Conservation (phyloP, 2,113 vertebrate genomes). For the Smithornis capensis region DNA sequence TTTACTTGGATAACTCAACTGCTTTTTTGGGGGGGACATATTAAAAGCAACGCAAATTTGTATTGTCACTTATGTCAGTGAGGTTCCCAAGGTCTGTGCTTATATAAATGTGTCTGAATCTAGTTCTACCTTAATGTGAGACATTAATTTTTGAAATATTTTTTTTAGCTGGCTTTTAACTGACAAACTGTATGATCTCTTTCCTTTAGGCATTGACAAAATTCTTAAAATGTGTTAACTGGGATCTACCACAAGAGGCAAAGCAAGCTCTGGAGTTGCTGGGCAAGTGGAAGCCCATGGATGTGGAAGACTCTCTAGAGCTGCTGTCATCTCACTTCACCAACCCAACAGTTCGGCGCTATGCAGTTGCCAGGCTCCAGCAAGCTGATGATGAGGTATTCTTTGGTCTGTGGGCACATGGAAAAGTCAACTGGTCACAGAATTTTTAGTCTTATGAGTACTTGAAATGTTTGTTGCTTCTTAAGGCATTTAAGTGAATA, state of each 20-base stretch:
- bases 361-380: slow-evolving; percentile 89
- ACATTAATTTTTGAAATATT: background rate
- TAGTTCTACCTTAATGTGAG: background rate
- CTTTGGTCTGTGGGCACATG: background rate
- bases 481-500: background rate
- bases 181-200: background rate
- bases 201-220: slow-evolving; percentile 90
- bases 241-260: slow-evolving; percentile 94
- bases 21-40: background rate
- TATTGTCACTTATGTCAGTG: background rate
- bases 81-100: background rate
- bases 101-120: background rate
- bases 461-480: background rate
- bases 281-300: slow-evolving; percentile 98
- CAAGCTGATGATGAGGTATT: slow-evolving; percentile 96
- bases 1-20: background rate
- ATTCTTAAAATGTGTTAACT: slow-evolving; percentile 98
- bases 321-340: slow-evolving; percentile 93
- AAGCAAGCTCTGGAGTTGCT: slow-evolving; percentile 95
- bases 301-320: slow-evolving; percentile 97
- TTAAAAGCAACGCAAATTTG: background rate
- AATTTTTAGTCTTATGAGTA: background rate
- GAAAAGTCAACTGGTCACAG: background rate
- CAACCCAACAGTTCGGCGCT: slow-evolving; percentile 91
- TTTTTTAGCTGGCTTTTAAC: background rate